Conservation (phyloP, 2,797 vertebrate genomes). For the Tachyglossus aculeatus region DNA sequence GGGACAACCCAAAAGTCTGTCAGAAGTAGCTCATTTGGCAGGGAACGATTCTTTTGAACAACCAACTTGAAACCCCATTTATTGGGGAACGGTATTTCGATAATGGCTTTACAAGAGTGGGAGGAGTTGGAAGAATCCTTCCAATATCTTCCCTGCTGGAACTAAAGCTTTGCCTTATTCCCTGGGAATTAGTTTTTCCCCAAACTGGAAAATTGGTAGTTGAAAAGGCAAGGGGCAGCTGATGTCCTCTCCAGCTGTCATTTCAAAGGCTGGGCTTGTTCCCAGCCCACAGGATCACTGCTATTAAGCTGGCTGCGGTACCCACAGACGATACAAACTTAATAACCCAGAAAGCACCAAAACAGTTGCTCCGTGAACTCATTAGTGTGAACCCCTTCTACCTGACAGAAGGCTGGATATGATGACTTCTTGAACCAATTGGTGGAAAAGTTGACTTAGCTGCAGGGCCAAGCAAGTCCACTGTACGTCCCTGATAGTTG, state of each 20-base stretch:
- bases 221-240: slow-evolving; percentile 24
- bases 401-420: neutral
- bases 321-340: neutral
- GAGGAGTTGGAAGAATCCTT: neutral
- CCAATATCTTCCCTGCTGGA: neutral
- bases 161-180: neutral
- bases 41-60: neutral
- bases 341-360: neutral
- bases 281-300: neutral
- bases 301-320: neutral
- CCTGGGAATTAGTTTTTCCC: fast-evolving
- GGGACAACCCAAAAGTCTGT: neutral
- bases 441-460: neutral
- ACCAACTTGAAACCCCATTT: neutral
- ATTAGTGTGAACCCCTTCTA: slow-evolving; percentile 10
- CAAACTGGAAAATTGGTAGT: slow-evolving; percentile 6
- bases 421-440: neutral
- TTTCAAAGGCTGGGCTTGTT: slow-evolving; percentile 11
- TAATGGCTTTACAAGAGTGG: too few species aligned
- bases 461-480: too few species aligned
- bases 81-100: neutral
- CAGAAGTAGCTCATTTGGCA: neutral
- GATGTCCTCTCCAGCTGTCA: neutral
- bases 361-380: neutral
- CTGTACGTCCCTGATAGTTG: too few species aligned